Conservation (phyloP, 2,888 invertebrate genomes). For the Coleophora deauratella region DNA sequence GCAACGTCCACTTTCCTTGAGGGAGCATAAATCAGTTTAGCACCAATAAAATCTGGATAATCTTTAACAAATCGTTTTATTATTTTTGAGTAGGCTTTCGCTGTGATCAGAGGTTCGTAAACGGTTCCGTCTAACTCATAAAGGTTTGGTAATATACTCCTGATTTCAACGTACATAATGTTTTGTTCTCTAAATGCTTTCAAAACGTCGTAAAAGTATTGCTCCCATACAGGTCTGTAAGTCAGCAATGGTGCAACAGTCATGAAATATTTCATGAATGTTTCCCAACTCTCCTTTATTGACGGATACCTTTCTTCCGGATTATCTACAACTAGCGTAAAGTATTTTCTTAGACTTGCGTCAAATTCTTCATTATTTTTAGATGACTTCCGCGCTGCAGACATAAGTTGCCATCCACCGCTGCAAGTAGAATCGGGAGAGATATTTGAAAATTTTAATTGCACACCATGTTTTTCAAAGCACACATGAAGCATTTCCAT, state of each 20-base stretch:
- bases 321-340: conserved; percentile 72
- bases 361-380: conserved; percentile 65
- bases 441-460: conserved; percentile 39
- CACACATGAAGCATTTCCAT: conserved; percentile 75
- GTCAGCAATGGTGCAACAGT: conserved; percentile 69
- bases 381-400: conserved; percentile 46
- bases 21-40: conserved; percentile 81
- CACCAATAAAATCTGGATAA: conserved; percentile 79
- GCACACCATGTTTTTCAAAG: conserved; percentile 23
- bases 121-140: conserved; percentile 79
- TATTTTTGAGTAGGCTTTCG: conserved; percentile 72
- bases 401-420: conserved; percentile 61
- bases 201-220: conserved; percentile 78
- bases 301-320: conserved; percentile 56
- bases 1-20: conserved; percentile 51
- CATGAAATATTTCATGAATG: conserved; percentile 72
- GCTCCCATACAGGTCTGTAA: conserved; percentile 78
- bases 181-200: conserved; percentile 78
- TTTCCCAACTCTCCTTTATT: conserved; percentile 74
- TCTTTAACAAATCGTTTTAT: conserved; percentile 72
- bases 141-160: conserved; percentile 75
- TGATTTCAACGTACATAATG: conserved; percentile 80
- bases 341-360: conserved; percentile 55
- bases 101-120: conserved; percentile 71
- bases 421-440: conserved; percentile 29